Evolutionary conservation across 1,140 invertebrate species (phyloP).

Genomic region (Oryctes rhinoceros): DNA sequence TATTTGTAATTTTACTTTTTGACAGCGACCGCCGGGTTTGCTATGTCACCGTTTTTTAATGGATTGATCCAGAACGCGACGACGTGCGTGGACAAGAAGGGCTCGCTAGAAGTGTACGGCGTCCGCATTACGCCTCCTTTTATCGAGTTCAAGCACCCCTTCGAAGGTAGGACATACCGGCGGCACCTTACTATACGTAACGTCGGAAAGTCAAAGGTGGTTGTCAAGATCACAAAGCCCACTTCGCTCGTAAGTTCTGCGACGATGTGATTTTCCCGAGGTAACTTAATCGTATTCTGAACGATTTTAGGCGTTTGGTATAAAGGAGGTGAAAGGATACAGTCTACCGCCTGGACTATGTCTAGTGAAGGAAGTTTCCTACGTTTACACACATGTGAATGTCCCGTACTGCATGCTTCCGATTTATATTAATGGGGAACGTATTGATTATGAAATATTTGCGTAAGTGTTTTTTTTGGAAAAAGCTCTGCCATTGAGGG

Average conservation of each 20-base stretch:
- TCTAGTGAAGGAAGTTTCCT: background rate
- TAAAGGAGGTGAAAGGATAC: background rate
- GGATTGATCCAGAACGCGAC: background rate
- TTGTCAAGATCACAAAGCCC: background rate
- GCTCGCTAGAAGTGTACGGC: background rate
- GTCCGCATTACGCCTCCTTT: constrained; percentile 15
- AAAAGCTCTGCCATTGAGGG: too few relatives aligned
- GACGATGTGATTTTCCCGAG: background rate
- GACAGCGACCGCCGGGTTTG: background rate
- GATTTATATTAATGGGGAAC: constrained; percentile 8
- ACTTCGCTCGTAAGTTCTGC: constrained; percentile 3
- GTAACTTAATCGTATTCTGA: background rate
- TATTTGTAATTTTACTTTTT: constrained; percentile 5
- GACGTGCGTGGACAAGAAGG: background rate
- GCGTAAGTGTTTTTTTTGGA: background rate
- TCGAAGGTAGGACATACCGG: background rate
- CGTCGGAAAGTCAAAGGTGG: background rate
- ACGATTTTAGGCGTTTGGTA: background rate
- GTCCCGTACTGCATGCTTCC: background rate
- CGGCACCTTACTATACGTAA: background rate
- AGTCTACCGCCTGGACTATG: background rate
- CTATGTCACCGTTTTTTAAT: background rate
- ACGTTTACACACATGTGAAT: background rate
- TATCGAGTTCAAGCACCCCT: background rate
- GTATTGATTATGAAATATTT: background rate